Evolutionary conservation across 2,113 vertebrate species (phyloP).

Genomic region (Halichoerus grypus): DNA sequence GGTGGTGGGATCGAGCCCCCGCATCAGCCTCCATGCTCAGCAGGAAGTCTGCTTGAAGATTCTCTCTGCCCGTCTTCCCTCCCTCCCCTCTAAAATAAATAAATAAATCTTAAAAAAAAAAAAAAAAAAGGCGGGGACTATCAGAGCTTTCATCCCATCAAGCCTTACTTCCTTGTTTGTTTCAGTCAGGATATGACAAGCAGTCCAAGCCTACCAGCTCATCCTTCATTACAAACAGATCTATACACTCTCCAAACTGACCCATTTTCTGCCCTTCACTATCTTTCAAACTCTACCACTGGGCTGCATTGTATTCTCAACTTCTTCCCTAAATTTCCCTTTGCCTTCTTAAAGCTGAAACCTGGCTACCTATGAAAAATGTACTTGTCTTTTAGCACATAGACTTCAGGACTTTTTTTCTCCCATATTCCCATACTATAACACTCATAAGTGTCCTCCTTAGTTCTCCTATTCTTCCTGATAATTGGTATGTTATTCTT

Average conservation of each 20-base stretch:
- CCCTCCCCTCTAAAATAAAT: not conserved
- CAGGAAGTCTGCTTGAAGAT: not conserved
- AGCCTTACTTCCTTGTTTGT: not conserved
- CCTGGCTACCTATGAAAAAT: not conserved
- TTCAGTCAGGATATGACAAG: not conserved
- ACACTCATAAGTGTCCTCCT: not conserved
- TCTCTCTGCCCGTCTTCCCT: not conserved
- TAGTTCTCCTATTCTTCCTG: not conserved
- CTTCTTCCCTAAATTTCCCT: not conserved
- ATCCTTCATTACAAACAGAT: not conserved
- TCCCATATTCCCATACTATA: not conserved
- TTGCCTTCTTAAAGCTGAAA: slow-evolving; percentile 4
- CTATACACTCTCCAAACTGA: not conserved
- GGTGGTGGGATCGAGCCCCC: not conserved
- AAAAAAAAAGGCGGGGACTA: not conserved
- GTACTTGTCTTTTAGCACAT: not conserved
- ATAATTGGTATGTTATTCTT: not conserved
- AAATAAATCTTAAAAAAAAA: not conserved
- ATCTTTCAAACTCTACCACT: not conserved
- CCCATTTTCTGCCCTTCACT: not conserved
- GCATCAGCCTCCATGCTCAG: not conserved
- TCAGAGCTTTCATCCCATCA: not conserved
- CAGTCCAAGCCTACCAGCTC: not conserved
- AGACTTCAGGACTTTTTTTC: not conserved
- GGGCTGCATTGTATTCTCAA: not conserved